Conservation (phyloP, 1,140 invertebrate genomes). For the Stegodyphus dumicola region DNA sequence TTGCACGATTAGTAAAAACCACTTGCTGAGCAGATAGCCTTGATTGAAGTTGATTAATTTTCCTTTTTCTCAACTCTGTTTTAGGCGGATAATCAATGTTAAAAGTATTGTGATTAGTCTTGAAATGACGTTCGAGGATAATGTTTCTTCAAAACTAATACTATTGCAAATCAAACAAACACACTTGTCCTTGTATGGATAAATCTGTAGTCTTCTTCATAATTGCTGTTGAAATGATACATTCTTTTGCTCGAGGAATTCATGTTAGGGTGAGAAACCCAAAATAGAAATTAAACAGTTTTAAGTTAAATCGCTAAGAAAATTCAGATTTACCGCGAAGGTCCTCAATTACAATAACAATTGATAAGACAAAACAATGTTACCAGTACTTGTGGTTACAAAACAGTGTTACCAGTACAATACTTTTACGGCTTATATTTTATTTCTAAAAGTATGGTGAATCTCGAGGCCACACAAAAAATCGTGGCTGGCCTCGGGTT, state of each 20-base stretch:
- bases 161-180: conserved; percentile 9
- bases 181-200: neutral
- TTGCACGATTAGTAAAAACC: neutral
- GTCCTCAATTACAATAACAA: neutral
- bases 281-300: neutral
- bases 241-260: neutral
- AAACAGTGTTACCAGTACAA: neutral
- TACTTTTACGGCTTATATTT: neutral
- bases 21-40: neutral
- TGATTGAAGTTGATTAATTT: conserved; percentile 10
- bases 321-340: neutral
- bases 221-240: neutral
- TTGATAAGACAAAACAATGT: neutral
- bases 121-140: neutral
- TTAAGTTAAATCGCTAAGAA: neutral
- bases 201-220: neutral
- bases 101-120: conserved; percentile 7
- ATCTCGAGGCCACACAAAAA: neutral
- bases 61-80: conserved; percentile 12
- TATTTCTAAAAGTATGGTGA: neutral
- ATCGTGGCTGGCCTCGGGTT: no score
- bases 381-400: no score
- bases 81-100: conserved; percentile 2
- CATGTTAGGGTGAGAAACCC: neutral
- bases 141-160: neutral